These are phyloP conservation scores for Trachelipus rathkii DNA, from an alignment of 1,140 invertebrate genomes.

Conservation along the genomic window DNA sequence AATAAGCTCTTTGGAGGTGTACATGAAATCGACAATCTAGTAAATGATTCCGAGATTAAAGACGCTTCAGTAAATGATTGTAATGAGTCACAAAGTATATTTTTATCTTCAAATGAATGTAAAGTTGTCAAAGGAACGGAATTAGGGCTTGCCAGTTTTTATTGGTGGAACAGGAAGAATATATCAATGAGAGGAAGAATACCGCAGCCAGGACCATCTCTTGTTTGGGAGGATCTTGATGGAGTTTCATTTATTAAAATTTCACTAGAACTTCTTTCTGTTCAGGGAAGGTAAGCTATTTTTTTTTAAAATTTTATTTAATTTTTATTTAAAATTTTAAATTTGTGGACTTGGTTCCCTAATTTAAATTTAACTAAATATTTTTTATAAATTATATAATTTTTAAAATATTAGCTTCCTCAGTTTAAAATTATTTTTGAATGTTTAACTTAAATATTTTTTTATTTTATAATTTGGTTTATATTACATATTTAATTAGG, in stretches of 20 bases:
- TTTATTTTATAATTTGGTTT: too few relatives aligned
- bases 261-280: neutral
- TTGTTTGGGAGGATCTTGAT: neutral
- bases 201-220: neutral
- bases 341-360: too few relatives aligned
- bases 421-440: too few relatives aligned
- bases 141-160: neutral
- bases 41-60: neutral
- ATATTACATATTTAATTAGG: too few relatives aligned
- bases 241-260: neutral
- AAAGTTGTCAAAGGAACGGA: neutral
- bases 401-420: too few relatives aligned
- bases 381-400: too few relatives aligned
- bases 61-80: neutral
- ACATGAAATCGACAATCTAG: neutral
- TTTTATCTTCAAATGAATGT: neutral
- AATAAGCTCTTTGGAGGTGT: neutral
- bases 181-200: neutral
- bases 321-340: too few relatives aligned
- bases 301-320: too few relatives aligned
- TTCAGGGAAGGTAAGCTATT: conserved; percentile 1
- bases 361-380: too few relatives aligned
- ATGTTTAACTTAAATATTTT: too few relatives aligned
- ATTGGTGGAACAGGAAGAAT: conserved; percentile 2
- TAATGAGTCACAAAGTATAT: neutral